Evolutionary conservation across 2,797 vertebrate species (phyloP), one percentile per base, ranked within the genome.

Genomic region (Pangasius djambal): DNA sequence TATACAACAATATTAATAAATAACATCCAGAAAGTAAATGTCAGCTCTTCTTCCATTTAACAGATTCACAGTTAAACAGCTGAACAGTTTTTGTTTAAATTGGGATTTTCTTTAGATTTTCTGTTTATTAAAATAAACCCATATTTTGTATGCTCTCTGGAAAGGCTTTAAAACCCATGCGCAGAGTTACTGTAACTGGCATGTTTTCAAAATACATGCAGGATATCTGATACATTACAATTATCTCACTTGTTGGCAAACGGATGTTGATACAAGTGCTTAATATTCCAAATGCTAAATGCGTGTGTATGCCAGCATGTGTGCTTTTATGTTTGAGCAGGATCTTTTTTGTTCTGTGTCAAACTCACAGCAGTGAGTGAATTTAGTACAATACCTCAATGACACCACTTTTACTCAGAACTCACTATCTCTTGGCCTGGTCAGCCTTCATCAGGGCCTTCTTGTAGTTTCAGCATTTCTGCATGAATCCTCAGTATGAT

Each of bases 381-480:
- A 22, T 25, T 25, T 40, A 40, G 37, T 59, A 34, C 31, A 59
- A 28, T 44, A n/a, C 13, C 18, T 57, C 22, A 16, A 28, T 44
- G 40, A 63, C 3, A 63, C 37, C 12, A 44, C 22, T 63, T 28
- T 63, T 25, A 28, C 16, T 16, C 4, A 7, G 50, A 34, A 16
- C 12, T 52, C 25, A 8, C 12, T 31, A 59, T 40, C 34, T 44
- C 1, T 83, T 61, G 55, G 31, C 79, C 31, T 37, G 79, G 28
- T 4, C 52, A 81, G n/a, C 4, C 31, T 22, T 81, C 59, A 44
- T 1, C 81, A 65, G 25, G 15, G 13, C 37, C 28, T 65, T 8
- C 13, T 57, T 59, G 52, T 61, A 40, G 57, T 40, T 63, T 83
- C 63, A 84, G 63, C 28, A 84, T 69, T 84, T 84, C 63, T 69